Evolutionary conservation across 2,888 invertebrate species (phyloP).

Genomic region (Argyresthia albistria): DNA sequence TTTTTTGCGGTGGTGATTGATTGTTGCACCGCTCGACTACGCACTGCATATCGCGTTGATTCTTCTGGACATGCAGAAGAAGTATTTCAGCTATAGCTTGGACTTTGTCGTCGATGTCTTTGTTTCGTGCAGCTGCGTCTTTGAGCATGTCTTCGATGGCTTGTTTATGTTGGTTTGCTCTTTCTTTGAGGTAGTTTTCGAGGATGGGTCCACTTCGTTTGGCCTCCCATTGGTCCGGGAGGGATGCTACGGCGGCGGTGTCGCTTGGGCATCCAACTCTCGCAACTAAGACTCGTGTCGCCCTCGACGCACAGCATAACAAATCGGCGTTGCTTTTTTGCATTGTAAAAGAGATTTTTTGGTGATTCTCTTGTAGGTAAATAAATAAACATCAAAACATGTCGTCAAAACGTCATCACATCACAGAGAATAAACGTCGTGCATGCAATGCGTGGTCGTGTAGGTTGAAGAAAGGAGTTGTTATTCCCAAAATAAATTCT

Average conservation of each 20-base stretch:
- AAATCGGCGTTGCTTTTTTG: too few species aligned
- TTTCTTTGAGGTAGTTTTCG: conserved; percentile 36
- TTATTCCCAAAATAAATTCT: too few species aligned
- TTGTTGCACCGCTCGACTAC: conserved; percentile 21
- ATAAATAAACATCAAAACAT: too few species aligned
- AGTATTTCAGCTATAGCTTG: conserved; percentile 31
- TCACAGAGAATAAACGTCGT: too few species aligned
- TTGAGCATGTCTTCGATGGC: conserved; percentile 22
- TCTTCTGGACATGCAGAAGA: conserved; percentile 31
- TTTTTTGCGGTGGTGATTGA: not conserved
- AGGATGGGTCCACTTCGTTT: not conserved
- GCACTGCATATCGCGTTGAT: conserved; percentile 32
- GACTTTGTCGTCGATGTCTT: conserved; percentile 31
- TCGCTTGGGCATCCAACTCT: not conserved
- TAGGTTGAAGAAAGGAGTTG: too few species aligned
- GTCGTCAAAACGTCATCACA: too few species aligned
- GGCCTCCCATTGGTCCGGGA: conserved; percentile 6
- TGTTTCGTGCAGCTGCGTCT: conserved; percentile 26
- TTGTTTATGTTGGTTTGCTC: conserved; percentile 28
- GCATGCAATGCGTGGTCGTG: too few species aligned
- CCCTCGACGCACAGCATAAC: too few species aligned
- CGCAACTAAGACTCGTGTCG: too few species aligned
- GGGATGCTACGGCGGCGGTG: not conserved
- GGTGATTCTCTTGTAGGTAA: too few species aligned
- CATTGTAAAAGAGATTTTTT: too few species aligned